Evolutionary conservation across 2,113 vertebrate species (phyloP), one percentile per base, ranked within the genome.

Genomic region (Nymphicus hollandicus): DNA sequence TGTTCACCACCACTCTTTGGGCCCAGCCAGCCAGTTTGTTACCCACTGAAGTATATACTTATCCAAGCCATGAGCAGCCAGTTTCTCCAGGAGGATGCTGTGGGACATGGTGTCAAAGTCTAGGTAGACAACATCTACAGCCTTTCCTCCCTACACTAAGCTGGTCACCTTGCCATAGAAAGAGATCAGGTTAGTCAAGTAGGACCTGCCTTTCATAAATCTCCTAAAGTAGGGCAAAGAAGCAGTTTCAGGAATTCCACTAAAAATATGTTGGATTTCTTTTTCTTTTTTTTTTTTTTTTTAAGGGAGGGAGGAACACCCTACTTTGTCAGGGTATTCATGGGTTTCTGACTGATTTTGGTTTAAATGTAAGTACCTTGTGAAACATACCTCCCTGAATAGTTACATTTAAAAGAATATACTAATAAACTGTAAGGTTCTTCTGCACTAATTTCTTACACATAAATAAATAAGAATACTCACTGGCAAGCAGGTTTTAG

Each of bases 361-460:
- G 31, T 11, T 58, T 61, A 70, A 71, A 63, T 70, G 13, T 5
- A 81, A 35, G 13, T 31, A 41, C 7, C 24, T 55, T 76, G 35
- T 64, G 29, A 85, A 78, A 65, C 8, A 13, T 35, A 58, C 3
- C 3, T 71, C 7, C 6, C 17, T 23, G 33, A 73, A 47, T 43
- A 79, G n/a, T 82, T 11, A 66, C n/a, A 4, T 37, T 46, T 79
- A 46, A 49, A 88, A 70, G 37, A n/a, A 66, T 6, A 25, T 9
- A 66, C 58, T 47, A 76, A 41, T 35, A 69, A 80, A 35, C 31
- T 24, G 4, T 27, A 17, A 47, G 6, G 15, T 0, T 0, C 2
- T 64, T 72, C 19, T 66, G 13, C 4, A 23, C 4, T 56, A 8
- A 29, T 68, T 93, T 17, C 17, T 68, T 66, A 18, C 49, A 63